A percentile compares a stretch with the other conserved stretches of the same genome.
phyloP scores from a whole-genome alignment of 2,113 vertebrate species.

The Callopanchax toddi region DNA sequence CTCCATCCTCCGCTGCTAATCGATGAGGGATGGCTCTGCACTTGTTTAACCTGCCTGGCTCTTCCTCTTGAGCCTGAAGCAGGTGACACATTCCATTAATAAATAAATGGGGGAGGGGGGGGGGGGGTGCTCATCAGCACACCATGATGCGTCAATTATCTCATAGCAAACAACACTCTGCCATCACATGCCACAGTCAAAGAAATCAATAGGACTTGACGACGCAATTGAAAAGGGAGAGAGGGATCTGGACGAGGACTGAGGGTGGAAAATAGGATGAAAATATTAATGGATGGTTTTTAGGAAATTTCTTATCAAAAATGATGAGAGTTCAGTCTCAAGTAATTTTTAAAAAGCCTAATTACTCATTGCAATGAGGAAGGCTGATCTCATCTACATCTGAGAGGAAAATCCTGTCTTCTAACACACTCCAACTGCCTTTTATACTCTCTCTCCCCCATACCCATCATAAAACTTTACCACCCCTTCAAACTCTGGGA shows the following conservation, averaged over 20 bases:
- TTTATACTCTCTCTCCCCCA: too few relatives aligned
- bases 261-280: not conserved
- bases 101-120: conserved; percentile 64
- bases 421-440: too few relatives aligned
- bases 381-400: too few relatives aligned
- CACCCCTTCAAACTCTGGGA: too few relatives aligned
- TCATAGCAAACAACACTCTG: conserved; percentile 69
- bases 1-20: conserved; percentile 29
- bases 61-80: conserved; percentile 32
- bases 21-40: conserved; percentile 42
- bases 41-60: conserved; percentile 56
- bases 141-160: conserved; percentile 76
- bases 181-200: conserved; percentile 65
- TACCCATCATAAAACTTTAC: too few relatives aligned
- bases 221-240: conserved; percentile 22
- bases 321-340: too few relatives aligned
- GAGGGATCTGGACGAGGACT: not conserved
- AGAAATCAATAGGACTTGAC: conserved; percentile 70
- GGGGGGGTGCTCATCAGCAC: conserved; percentile 59
- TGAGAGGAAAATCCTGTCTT: too few relatives aligned
- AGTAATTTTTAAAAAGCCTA: too few relatives aligned
- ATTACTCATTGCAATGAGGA: too few relatives aligned
- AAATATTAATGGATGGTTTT: too few relatives aligned
- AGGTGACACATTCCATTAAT: conserved; percentile 67
- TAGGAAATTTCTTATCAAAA: too few relatives aligned